Conservation (phyloP, 2,113 vertebrate species). For the Sisor rabdophorus region DNA sequence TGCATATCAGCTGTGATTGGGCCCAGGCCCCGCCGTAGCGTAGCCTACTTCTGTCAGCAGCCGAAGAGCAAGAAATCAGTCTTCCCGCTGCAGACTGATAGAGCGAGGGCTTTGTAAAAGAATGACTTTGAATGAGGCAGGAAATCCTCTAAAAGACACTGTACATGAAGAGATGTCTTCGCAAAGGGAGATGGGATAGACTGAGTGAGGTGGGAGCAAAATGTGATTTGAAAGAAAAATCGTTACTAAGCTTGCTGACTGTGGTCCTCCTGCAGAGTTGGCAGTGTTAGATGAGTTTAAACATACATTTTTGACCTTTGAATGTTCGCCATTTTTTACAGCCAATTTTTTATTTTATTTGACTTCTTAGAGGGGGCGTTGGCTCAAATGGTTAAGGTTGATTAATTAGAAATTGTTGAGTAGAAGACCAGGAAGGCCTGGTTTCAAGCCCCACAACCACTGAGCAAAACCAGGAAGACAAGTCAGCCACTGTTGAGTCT, state of each 20-base stretch:
- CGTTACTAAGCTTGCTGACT: constrained; percentile 44
- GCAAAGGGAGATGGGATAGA: constrained; percentile 22
- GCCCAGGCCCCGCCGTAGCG: constrained; percentile 67
- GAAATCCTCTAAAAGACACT: constrained; percentile 40
- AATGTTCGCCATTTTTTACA: background rate
- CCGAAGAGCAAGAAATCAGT: constrained; percentile 77
- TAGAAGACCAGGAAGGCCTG: too few species aligned
- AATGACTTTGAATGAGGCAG: constrained; percentile 43
- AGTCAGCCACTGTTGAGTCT: too few species aligned
- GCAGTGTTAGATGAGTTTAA: constrained; percentile 1
- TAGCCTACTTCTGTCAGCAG: constrained; percentile 93
- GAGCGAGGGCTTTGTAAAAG: constrained; percentile 58
- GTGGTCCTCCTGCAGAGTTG: constrained; percentile 9
- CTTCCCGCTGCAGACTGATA: constrained; percentile 74
- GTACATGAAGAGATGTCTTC: constrained; percentile 19
- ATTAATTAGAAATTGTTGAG: too few species aligned
- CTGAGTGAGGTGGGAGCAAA: constrained; percentile 10
- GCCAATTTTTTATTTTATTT: too few species aligned
- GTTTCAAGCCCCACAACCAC: too few species aligned
- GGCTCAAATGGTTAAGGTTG: too few species aligned
- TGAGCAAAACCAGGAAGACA: too few species aligned
- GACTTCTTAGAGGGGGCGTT: too few species aligned
- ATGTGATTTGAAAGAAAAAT: constrained; percentile 32
- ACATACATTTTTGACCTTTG: constrained; percentile 12
- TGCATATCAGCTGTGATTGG: constrained; percentile 94